phyloP scores from a whole-genome alignment of 2,113 vertebrate genomes.

The Acanthisitta chloris region DNA sequence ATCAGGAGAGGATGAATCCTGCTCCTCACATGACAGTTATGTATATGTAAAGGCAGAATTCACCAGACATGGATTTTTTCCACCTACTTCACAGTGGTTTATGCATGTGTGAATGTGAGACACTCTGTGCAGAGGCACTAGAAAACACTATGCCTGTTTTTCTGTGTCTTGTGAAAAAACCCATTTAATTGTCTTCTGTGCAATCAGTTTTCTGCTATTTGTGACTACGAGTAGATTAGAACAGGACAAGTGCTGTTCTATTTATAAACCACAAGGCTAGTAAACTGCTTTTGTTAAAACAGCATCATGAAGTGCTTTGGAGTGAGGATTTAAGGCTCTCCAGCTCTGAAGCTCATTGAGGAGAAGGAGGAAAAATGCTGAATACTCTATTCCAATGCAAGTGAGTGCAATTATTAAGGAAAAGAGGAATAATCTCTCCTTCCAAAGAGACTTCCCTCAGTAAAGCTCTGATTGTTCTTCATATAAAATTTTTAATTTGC shows the following conservation, averaged over 20 bases:
- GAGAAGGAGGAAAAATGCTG: background rate
- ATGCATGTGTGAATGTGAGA: background rate
- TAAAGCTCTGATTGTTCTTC: background rate
- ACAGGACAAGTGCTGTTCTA: background rate
- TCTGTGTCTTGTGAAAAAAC: background rate
- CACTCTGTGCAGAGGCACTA: background rate
- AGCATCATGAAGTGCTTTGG: background rate
- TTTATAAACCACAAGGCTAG: background rate
- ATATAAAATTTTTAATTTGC: background rate
- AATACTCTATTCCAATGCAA: background rate
- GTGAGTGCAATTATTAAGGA: constrained; percentile 5
- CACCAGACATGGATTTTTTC: background rate
- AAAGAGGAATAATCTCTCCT: background rate
- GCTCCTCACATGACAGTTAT: background rate
- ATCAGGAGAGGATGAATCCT: background rate
- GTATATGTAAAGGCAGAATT: background rate
- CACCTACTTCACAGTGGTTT: background rate
- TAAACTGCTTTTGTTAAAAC: background rate
- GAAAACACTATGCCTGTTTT: background rate
- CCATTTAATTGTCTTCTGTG: background rate
- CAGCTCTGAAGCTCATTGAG: background rate
- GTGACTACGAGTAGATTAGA: background rate
- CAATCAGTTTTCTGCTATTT: background rate
- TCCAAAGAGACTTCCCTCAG: background rate
- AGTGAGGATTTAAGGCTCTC: background rate